Evolutionary conservation across 2,888 invertebrate genomes (phyloP).

Genomic region (Caenorhabditis auriculariae): DNA sequence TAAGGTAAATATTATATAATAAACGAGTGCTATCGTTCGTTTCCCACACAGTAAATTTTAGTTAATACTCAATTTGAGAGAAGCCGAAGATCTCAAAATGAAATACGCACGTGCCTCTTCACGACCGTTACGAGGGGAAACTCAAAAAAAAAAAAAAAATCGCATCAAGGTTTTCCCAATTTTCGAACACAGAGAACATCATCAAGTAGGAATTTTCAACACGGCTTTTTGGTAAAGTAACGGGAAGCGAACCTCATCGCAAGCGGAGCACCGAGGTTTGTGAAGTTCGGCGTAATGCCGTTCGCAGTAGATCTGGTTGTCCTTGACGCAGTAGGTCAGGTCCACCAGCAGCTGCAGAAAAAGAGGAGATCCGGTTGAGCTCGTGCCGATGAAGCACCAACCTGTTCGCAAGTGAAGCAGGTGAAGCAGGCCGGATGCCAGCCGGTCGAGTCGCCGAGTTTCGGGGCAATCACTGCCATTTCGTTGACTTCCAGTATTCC

Average conservation of each 20-base stretch:
- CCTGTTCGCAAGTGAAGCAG: slow-evolving; percentile 59
- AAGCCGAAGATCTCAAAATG: too few relatives aligned
- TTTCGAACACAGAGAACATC: too few relatives aligned
- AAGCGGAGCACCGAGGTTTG: slow-evolving; percentile 91
- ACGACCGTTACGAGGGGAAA: too few relatives aligned
- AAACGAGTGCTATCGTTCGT: too few relatives aligned
- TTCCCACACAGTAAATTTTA: too few relatives aligned
- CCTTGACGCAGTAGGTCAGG: slow-evolving; percentile 89
- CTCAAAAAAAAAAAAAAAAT: too few relatives aligned
- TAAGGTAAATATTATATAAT: too few relatives aligned
- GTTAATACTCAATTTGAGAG: too few relatives aligned
- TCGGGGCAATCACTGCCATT: slow-evolving; percentile 81
- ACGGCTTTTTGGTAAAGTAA: too few relatives aligned
- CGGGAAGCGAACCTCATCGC: slow-evolving; percentile 85
- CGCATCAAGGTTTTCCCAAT: too few relatives aligned
- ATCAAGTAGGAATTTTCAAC: too few relatives aligned
- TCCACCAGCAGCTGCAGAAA: slow-evolving; percentile 80
- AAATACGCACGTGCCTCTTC: too few relatives aligned
- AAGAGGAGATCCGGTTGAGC: background rate
- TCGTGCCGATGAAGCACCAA: slow-evolving; percentile 2
- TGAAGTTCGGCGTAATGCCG: slow-evolving; percentile 93
- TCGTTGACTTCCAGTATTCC: slow-evolving; percentile 79
- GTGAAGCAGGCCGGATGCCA: slow-evolving; percentile 73
- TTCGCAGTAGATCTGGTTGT: slow-evolving; percentile 85
- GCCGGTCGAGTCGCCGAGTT: slow-evolving; percentile 68